These are phyloP conservation scores for Pocillopora meandrina DNA, from an alignment of 92 coral and sea anemone genomes.

Conservation along the genomic window DNA sequence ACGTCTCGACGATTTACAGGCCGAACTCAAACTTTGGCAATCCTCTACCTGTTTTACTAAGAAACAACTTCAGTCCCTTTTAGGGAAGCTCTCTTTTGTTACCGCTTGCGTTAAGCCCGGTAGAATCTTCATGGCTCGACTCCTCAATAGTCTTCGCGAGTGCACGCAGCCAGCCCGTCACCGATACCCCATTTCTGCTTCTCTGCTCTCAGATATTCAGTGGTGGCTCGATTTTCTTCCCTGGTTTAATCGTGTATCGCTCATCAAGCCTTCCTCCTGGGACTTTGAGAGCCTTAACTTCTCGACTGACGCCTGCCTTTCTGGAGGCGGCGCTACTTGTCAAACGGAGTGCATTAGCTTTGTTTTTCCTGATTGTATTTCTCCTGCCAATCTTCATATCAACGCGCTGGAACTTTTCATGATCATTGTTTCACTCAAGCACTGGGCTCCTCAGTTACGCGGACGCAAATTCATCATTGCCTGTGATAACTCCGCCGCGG, in stretches of 20 bases:
- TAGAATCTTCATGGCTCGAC: slow-evolving; percentile 46
- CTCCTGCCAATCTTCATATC: slow-evolving; percentile 13
- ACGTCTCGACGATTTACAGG: slow-evolving; percentile 19
- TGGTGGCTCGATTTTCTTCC: slow-evolving; percentile 50
- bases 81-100: slow-evolving; percentile 40
- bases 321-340: slow-evolving; percentile 15
- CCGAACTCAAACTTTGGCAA: slow-evolving; percentile 17
- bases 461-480: slow-evolving; percentile 20
- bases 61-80: slow-evolving; percentile 8
- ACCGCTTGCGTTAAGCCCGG: slow-evolving; percentile 42
- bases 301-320: slow-evolving; percentile 27
- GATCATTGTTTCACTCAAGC: neutral
- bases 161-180: slow-evolving; percentile 17
- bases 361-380: slow-evolving; percentile 24
- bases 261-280: slow-evolving; percentile 35
- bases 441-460: slow-evolving; percentile 19
- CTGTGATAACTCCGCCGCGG: neutral
- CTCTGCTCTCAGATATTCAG: slow-evolving; percentile 40
- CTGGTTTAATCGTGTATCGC: slow-evolving; percentile 29
- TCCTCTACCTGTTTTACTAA: slow-evolving; percentile 15
- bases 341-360: slow-evolving; percentile 1
- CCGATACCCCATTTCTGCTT: slow-evolving; percentile 17
- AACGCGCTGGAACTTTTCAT: slow-evolving; percentile 15
- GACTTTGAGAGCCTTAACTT: slow-evolving; percentile 27
- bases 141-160: slow-evolving; percentile 26